Evolutionary conservation across 2,888 invertebrate genomes (phyloP).

Genomic region (Stenchaetothrips biformis): DNA sequence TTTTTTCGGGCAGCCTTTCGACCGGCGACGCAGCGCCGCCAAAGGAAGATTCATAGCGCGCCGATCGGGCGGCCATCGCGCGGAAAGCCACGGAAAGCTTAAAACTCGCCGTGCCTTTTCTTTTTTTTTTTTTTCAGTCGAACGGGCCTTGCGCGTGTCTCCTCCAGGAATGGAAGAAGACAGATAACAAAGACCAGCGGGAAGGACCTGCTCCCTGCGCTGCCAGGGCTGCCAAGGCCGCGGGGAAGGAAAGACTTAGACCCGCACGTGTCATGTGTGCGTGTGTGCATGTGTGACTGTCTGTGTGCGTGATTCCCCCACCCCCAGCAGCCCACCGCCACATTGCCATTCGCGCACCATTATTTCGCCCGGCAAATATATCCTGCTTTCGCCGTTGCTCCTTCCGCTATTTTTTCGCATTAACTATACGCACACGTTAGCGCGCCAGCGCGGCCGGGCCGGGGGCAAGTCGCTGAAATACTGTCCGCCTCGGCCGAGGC

Average conservation of each 20-base stretch:
- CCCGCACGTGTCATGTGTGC: background rate
- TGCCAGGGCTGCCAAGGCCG: too few species aligned
- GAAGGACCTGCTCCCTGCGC: too few species aligned
- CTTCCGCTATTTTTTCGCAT: conserved; percentile 17
- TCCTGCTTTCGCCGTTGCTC: background rate
- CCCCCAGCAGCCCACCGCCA: background rate
- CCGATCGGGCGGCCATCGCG: too few species aligned
- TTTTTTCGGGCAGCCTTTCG: too few species aligned
- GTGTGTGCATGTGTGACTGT: background rate
- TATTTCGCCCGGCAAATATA: conserved; percentile 1
- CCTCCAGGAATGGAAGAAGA: too few species aligned
- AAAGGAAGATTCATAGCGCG: too few species aligned
- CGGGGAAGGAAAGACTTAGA: background rate
- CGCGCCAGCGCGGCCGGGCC: background rate
- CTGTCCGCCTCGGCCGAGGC: background rate
- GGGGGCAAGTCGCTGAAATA: background rate
- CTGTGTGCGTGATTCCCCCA: background rate
- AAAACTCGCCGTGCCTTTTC: too few species aligned
- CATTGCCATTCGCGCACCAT: conserved; percentile 9
- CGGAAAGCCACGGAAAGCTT: too few species aligned
- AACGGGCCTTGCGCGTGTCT: too few species aligned
- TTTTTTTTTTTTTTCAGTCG: too few species aligned
- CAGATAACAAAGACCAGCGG: too few species aligned
- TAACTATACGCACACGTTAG: conserved; percentile 8
- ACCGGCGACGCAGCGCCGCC: too few species aligned